Base-by-base conservation (phyloP, 2,797 vertebrate genomes). In the Halcyon leucocephala region DNA sequence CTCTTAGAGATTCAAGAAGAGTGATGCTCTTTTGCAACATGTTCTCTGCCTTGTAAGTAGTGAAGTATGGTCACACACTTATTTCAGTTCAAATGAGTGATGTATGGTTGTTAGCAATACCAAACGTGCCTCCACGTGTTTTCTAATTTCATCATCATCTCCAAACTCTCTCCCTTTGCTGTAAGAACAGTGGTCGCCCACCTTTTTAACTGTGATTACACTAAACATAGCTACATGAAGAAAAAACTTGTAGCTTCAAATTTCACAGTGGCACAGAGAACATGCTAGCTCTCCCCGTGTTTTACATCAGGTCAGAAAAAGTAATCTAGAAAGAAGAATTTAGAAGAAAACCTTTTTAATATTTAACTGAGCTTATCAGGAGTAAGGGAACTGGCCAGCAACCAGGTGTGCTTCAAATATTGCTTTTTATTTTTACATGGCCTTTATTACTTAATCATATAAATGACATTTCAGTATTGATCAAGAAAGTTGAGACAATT, bases 341-440 rank as follows among this genome's bases (percentile, higher is more conserved):
- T 65, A 35, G 81, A 77, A 89, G 55, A 85, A 82, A 71, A 44
- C 19, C 22, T 46, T 49, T 58, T 82, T 35, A 95, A 94, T 93
- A 66, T 93, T 96, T 95, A 94, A 93, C 91, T 78, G 54, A 67
- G 14, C 10, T 91, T 94, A 87, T 87, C 92, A 74, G 64, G 26
- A 84, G 41, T 14, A 85, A 10, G 48, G 18, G 12, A 83, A 65
- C 13, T 57, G 37, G 19, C 64, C 81, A 81, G 15, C n/a, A 83
- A 29, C 46, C 29, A 67, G 4, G 15, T 48, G 24, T 24, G 28
- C 6, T 33, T 78, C 1, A 7, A 89, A 88, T 85, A 60, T 14
- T 71, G 10, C 3, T 58, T 82, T 26, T 21, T 42, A 14, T 58
- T 92, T 77, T 94, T 74, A 65, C 19, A 35, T 67, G 33, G 81